phyloP scores from a whole-genome alignment of 1,140 invertebrate genomes.

The Lucilia cuprina region DNA sequence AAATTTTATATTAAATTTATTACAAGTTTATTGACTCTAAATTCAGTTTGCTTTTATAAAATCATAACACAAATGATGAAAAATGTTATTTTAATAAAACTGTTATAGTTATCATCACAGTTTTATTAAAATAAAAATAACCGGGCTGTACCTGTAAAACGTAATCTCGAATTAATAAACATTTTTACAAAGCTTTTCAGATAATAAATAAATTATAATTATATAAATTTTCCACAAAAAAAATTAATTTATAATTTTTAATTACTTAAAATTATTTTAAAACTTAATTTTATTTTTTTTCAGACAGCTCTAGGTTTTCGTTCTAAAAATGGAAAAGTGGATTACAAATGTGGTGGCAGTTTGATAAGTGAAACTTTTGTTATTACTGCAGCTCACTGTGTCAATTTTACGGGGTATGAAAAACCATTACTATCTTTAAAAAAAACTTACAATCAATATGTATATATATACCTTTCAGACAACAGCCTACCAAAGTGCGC shows the following conservation, averaged over 20 bases:
- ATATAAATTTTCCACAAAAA: background rate
- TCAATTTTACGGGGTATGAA: conserved; percentile 48
- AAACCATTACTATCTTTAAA: background rate
- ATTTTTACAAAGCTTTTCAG: no score
- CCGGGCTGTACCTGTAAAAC: no score
- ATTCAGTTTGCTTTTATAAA: no score
- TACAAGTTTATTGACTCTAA: no score
- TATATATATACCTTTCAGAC: conserved; percentile 43
- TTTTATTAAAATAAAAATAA: no score
- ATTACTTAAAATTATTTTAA: background rate
- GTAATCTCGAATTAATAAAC: no score
- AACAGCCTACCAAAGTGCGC: conserved; percentile 49
- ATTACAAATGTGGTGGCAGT: conserved; percentile 61
- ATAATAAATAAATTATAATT: no score
- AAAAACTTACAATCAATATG: background rate
- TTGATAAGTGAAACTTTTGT: conserved; percentile 61
- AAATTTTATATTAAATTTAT: no score
- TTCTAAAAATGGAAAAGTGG: conserved; percentile 36
- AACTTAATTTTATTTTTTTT: background rate
- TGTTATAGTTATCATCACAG: no score
- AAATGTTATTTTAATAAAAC: no score
- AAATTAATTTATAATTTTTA: no score
- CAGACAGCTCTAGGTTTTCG: conserved; percentile 53
- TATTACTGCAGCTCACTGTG: conserved; percentile 58
- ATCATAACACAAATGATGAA: no score